phyloP scores from a whole-genome alignment of 2,888 invertebrate genomes.

The Pristionchus fissidentatus region DNA sequence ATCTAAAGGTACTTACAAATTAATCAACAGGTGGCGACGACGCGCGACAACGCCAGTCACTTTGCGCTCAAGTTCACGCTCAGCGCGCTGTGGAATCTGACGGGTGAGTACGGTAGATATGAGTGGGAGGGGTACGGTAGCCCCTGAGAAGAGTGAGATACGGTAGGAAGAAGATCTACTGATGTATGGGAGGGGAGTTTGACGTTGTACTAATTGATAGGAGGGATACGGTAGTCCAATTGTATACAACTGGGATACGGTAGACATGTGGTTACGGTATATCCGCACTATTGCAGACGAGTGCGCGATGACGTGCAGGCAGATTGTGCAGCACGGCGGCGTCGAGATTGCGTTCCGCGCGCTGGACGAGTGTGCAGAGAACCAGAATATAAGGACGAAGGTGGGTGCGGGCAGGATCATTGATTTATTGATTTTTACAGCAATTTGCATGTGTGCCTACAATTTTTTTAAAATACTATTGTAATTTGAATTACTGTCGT shows the following conservation, averaged over 20 bases:
- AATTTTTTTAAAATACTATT: no score
- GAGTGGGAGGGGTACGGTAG: background rate
- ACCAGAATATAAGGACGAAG: constrained; percentile 84
- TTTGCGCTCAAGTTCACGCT: constrained; percentile 86
- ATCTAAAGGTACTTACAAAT: constrained; percentile 48
- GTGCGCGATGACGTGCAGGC: constrained; percentile 83
- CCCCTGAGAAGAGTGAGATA: no score
- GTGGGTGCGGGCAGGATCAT: no score
- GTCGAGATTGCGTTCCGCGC: constrained; percentile 83
- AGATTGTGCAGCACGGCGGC: constrained; percentile 83
- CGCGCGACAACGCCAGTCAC: constrained; percentile 69
- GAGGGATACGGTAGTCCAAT: no score
- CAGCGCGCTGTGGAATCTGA: constrained; percentile 86
- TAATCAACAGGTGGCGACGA: no score
- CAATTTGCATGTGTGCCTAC: no score
- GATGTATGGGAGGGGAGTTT: no score
- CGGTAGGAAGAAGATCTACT: no score
- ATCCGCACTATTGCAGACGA: constrained; percentile 82
- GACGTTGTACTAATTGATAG: no score
- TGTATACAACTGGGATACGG: background rate
- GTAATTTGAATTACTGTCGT: no score
- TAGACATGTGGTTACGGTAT: background rate
- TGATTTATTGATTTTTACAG: no score
- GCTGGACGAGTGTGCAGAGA: constrained; percentile 79
- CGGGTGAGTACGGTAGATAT: constrained; percentile 77